Conservation (phyloP, 2,888 invertebrate genomes). For the Amblyjoppa fuscipennis region DNA sequence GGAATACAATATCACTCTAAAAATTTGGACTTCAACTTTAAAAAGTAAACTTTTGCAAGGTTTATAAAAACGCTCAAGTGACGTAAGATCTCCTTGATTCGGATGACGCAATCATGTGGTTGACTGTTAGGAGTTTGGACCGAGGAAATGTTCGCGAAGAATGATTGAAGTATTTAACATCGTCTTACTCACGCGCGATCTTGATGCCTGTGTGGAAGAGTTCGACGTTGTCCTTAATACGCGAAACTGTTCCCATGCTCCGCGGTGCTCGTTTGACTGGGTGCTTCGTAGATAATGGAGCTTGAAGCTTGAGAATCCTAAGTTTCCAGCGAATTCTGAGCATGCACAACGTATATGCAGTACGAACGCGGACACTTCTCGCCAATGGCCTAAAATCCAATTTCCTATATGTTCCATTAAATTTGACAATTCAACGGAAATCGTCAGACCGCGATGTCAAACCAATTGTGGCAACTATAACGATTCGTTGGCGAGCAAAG, state of each 20-base stretch:
- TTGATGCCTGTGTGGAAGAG: background rate
- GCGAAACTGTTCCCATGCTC: constrained; percentile 2
- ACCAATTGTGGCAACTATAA: too few relatives aligned
- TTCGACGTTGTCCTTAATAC: constrained; percentile 16
- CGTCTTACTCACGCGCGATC: constrained; percentile 33
- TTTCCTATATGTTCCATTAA: background rate
- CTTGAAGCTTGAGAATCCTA: background rate
- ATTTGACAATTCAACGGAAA: background rate
- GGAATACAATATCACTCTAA: background rate
- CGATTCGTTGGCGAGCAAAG: background rate
- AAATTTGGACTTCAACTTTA: background rate
- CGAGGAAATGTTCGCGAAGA: constrained; percentile 31
- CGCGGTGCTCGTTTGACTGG: constrained; percentile 1
- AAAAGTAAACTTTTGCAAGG: background rate
- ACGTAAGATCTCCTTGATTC: constrained; percentile 10
- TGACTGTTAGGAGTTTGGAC: background rate
- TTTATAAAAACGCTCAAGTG: background rate
- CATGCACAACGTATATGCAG: constrained; percentile 3
- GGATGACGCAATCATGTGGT: constrained; percentile 41
- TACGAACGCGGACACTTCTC: background rate
- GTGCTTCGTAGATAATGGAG: background rate
- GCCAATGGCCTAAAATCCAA: background rate
- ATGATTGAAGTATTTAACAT: constrained; percentile 46
- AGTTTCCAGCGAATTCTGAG: background rate
- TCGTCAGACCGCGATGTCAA: background rate